Base-by-base conservation (phyloP, 2,797 vertebrate species). In the Crenuchus spilurus region DNA sequence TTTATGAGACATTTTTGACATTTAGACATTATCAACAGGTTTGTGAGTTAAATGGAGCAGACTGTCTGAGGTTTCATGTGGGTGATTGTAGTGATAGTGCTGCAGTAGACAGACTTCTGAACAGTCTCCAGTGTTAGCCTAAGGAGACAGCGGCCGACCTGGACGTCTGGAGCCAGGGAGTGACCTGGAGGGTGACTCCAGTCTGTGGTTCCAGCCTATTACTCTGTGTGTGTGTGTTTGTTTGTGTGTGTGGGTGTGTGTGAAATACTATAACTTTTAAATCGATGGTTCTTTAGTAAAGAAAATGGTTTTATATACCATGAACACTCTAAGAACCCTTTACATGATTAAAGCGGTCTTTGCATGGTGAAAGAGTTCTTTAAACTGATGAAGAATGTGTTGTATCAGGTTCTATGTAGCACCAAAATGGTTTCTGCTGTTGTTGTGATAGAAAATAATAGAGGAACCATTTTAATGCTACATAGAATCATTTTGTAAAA, bases 171-270 rank as follows among this genome's bases (percentile, higher is more conserved):
- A 68, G 72, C 72, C 64, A 10, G 24, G 9, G 18, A 33, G 44
- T 75, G 64, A 68, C 72, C 72, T n/a, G 31, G 62, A 52, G 49
- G 55, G 31, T 33, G 54, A 24, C 42, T 61, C 55, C 54, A 63
- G 42, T 52, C 52, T 41, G 28, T 30, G 39, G 63, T 52, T 9
- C 28, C 30, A 46, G 41, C 30, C 39, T 22, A 31, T 58, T 66
- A 74, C 72, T 9, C 52, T 18, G 10, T 28, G 26, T 22, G 22
- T 63, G 46, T 52, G 48, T 39, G 22, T 72, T 57, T 72, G 18
- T 70, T 54, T 58, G 39, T 68, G 67, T 58, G 54, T 70, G 44
- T 49, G 33, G 62, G 33, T 62, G 58, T 26, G 55, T 60, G 30
- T 49, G 57, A 41, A 35, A 8, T 24, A 13, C 54, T 18, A 33